Conservation (phyloP, 53 echinoderm and acorn worm genomes). For the Stichopus horrens region DNA sequence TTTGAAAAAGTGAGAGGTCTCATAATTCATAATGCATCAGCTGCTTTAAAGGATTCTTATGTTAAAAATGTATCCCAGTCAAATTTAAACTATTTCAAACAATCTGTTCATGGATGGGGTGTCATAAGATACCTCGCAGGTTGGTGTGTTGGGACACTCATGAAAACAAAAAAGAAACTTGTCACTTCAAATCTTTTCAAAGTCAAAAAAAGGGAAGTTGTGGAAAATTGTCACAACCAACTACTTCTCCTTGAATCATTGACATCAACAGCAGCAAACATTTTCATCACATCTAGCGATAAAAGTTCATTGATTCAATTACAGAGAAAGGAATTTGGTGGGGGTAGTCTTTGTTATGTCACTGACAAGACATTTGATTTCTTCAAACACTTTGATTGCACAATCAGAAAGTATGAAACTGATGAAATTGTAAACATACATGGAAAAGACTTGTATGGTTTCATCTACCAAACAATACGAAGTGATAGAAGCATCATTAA, state of each 20-base stretch:
- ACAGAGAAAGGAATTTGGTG: neutral
- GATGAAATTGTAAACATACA: neutral
- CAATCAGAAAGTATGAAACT: neutral
- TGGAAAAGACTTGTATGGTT: neutral
- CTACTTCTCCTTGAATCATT: neutral
- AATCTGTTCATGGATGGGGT: no score
- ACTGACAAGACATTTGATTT: neutral
- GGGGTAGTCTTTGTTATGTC: slow-evolving; percentile 14
- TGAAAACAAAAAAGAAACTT: neutral
- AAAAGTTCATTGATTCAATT: neutral
- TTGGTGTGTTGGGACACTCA: neutral
- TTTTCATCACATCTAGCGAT: neutral
- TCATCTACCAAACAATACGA: neutral
- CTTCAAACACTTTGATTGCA: neutral
- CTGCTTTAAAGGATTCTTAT: no score
- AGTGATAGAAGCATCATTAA: neutral
- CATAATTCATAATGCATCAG: neutral
- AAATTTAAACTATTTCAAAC: no score
- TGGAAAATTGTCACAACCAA: neutral
- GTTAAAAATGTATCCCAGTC: no score
- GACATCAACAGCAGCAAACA: neutral
- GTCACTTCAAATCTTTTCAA: neutral
- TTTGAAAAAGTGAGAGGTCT: neutral
- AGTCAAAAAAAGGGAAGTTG: neutral
- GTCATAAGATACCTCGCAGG: neutral